Percentiles rank a stretch among this genome's conserved stretches.
Evolutionary conservation across 2,888 invertebrate genomes (phyloP).

Genomic region (Phrixothrix hirtus): DNA sequence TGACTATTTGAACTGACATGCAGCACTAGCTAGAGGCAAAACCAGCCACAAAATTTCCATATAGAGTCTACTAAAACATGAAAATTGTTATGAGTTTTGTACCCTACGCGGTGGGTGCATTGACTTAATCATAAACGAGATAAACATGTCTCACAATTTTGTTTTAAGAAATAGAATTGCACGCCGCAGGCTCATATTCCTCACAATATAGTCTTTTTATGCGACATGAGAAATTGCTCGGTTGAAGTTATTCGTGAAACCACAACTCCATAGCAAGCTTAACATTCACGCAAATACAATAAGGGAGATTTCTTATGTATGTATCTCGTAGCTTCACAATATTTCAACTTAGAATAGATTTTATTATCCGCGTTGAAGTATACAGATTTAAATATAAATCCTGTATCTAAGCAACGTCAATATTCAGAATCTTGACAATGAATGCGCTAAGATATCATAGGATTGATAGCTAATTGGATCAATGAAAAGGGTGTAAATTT

Average conservation of each 20-base stretch:
- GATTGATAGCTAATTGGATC: too few species aligned
- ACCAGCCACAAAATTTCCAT: slow-evolving; percentile 15
- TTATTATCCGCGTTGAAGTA: too few species aligned
- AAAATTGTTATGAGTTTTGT: slow-evolving; percentile 21
- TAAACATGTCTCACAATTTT: slow-evolving; percentile 17
- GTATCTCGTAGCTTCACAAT: neutral
- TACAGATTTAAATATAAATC: too few species aligned
- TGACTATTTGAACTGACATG: slow-evolving; percentile 4
- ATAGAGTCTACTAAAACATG: slow-evolving; percentile 15
- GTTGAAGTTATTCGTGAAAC: slow-evolving; percentile 2
- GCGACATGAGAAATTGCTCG: slow-evolving; percentile 7
- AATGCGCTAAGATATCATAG: too few species aligned
- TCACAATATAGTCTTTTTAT: slow-evolving; percentile 10
- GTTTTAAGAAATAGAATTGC: slow-evolving; percentile 17
- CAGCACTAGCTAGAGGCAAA: slow-evolving; percentile 7
- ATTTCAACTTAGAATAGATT: neutral
- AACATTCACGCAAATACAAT: too few species aligned
- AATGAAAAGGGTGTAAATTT: too few species aligned
- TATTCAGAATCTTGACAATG: too few species aligned
- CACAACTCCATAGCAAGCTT: too few species aligned
- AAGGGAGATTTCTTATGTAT: neutral
- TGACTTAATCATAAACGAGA: slow-evolving; percentile 19
- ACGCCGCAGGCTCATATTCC: slow-evolving; percentile 11
- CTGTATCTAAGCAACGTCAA: too few species aligned
- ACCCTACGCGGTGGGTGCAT: slow-evolving; percentile 10